These are phyloP conservation scores for Pseudobourletiella spinata DNA, from an alignment of 1,140 invertebrate genomes.

Conservation along the genomic window DNA sequence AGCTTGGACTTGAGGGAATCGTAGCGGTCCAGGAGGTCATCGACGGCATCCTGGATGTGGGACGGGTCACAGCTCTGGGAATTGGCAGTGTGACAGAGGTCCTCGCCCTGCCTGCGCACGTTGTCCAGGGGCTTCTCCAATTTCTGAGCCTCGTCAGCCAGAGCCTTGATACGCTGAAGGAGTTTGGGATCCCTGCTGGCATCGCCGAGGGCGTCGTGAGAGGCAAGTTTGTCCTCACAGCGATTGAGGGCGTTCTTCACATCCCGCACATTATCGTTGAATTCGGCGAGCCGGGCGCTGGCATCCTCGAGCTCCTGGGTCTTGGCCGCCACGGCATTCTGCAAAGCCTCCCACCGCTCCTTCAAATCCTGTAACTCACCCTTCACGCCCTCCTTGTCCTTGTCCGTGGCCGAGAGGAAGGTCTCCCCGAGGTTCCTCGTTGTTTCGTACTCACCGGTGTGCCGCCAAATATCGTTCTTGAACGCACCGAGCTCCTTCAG, in stretches of 20 bases:
- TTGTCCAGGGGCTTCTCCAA: constrained; percentile 67
- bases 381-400: constrained; percentile 80
- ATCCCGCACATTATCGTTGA: constrained; percentile 73
- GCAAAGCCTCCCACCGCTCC: constrained; percentile 79
- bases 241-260: constrained; percentile 69
- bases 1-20: constrained; percentile 65
- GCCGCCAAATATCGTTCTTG: constrained; percentile 82
- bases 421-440: constrained; percentile 73
- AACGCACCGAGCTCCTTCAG: constrained; percentile 80
- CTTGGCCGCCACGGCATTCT: constrained; percentile 55
- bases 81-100: constrained; percentile 59
- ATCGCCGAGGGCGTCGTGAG: constrained; percentile 68
- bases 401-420: constrained; percentile 49
- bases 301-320: constrained; percentile 75
- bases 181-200: constrained; percentile 70
- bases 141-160: constrained; percentile 62
- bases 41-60: constrained; percentile 67
- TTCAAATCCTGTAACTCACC: constrained; percentile 69
- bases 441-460: constrained; percentile 84
- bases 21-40: constrained; percentile 65
- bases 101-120: constrained; percentile 58
- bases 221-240: constrained; percentile 75
- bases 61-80: constrained; percentile 54
- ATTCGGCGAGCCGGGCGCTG: constrained; percentile 65
- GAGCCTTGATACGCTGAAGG: constrained; percentile 66